These are phyloP conservation scores for Macaca nemestrina DNA, from an alignment of 2,113 vertebrate species.

Conservation along the genomic window DNA sequence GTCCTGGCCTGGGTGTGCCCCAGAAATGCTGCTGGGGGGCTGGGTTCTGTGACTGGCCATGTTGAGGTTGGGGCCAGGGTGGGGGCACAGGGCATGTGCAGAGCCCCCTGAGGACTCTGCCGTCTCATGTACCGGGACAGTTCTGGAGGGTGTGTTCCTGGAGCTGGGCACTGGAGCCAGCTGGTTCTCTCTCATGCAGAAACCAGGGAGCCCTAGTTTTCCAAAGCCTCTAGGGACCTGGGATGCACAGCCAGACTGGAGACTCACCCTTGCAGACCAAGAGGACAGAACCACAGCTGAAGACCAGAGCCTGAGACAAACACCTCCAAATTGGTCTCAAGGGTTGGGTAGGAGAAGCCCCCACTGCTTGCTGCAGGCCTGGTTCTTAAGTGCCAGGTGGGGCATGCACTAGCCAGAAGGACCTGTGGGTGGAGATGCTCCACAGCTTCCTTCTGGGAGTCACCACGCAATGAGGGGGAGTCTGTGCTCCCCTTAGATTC, in stretches of 20 bases:
- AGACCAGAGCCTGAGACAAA: too few relatives aligned
- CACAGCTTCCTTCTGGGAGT: not conserved
- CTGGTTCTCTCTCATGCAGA: not conserved
- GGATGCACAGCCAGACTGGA: not conserved
- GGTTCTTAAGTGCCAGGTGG: fast-evolving
- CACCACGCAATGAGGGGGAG: not conserved
- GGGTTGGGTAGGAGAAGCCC: not conserved
- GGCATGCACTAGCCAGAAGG: too few relatives aligned
- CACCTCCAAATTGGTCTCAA: not conserved
- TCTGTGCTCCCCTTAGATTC: not conserved
- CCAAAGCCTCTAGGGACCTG: not conserved
- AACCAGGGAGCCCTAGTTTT: not conserved
- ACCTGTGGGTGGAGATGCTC: not conserved
- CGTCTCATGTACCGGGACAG: not conserved
- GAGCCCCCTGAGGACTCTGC: not conserved
- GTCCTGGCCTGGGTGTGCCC: too few relatives aligned
- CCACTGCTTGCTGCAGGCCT: too few relatives aligned
- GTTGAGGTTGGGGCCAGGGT: not conserved
- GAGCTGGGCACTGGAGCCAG: not conserved
- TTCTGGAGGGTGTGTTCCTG: not conserved
- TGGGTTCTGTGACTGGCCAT: not conserved
- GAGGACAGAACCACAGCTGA: not conserved
- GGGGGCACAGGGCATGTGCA: not conserved
- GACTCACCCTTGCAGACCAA: not conserved
- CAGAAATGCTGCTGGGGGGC: fast-evolving